phyloP scores from a whole-genome alignment of 2,797 vertebrate genomes.

The Meda fulgida region DNA sequence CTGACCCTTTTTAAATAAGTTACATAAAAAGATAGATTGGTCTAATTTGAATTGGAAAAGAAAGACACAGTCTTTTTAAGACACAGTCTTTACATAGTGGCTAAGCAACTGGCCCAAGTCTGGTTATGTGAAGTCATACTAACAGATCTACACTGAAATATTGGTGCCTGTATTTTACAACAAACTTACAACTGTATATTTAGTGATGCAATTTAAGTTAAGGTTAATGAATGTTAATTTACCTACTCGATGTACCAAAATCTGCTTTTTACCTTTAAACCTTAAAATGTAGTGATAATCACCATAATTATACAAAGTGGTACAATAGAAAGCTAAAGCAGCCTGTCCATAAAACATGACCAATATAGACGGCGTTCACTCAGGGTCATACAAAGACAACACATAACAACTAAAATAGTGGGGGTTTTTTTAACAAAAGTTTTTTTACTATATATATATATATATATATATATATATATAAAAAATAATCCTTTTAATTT shows the following conservation, averaged over 20 bases:
- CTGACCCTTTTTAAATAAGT: neutral
- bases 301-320: neutral
- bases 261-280: neutral
- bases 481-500: neutral
- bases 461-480: too few species aligned
- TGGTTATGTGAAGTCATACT: neutral
- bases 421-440: too few species aligned
- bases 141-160: too few species aligned
- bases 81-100: neutral
- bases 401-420: neutral
- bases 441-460: too few species aligned
- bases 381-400: neutral
- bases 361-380: neutral
- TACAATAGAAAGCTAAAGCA: too few species aligned
- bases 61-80: neutral
- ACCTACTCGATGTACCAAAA: neutral
- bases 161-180: neutral
- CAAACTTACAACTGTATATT: neutral
- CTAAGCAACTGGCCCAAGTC: neutral
- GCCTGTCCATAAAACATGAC: too few species aligned
- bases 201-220: neutral
- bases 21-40: neutral
- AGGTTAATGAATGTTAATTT: too few species aligned
- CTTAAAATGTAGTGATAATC: neutral
- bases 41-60: neutral